A percentile compares a stretch with the other conserved stretches of the same genome.
phyloP scores from a whole-genome alignment of 2,888 invertebrate genomes.

The Lochmaea crataegi region DNA sequence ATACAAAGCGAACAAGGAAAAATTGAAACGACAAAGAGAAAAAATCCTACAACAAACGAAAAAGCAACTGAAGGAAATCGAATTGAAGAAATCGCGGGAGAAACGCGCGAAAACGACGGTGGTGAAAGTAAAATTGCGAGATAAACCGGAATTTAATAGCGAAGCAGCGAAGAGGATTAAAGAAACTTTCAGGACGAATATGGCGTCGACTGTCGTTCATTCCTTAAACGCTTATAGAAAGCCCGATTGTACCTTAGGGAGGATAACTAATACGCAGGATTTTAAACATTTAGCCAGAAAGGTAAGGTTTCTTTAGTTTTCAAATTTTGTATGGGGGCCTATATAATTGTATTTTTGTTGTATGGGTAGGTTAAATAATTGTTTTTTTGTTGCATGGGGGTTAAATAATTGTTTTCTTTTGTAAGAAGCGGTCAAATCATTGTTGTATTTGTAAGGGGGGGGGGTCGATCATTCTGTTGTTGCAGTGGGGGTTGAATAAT shows the following conservation, averaged over 20 bases:
- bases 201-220: slow-evolving; percentile 85
- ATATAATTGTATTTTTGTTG: too few species aligned
- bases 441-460: too few species aligned
- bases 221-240: slow-evolving; percentile 90
- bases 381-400: too few species aligned
- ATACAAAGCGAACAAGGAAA: slow-evolving; percentile 84
- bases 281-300: slow-evolving; percentile 95
- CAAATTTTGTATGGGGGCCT: too few species aligned
- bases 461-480: too few species aligned
- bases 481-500: too few species aligned
- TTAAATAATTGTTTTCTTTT: too few species aligned
- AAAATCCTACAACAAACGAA: slow-evolving; percentile 64
- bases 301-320: slow-evolving; percentile 66
- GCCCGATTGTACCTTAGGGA: slow-evolving; percentile 83
- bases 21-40: slow-evolving; percentile 77
- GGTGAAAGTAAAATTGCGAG: slow-evolving; percentile 59
- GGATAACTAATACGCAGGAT: slow-evolving; percentile 90
- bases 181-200: slow-evolving; percentile 84
- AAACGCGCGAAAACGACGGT: slow-evolving; percentile 53
- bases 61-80: slow-evolving; percentile 51
- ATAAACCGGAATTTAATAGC: slow-evolving; percentile 62
- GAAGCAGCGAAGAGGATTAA: slow-evolving; percentile 79
- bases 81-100: slow-evolving; percentile 52
- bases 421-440: too few species aligned
- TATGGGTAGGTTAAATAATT: too few species aligned